Conservation (phyloP, 53 echinoderm and acorn worm genomes). For the Echinometra lucunter region DNA sequence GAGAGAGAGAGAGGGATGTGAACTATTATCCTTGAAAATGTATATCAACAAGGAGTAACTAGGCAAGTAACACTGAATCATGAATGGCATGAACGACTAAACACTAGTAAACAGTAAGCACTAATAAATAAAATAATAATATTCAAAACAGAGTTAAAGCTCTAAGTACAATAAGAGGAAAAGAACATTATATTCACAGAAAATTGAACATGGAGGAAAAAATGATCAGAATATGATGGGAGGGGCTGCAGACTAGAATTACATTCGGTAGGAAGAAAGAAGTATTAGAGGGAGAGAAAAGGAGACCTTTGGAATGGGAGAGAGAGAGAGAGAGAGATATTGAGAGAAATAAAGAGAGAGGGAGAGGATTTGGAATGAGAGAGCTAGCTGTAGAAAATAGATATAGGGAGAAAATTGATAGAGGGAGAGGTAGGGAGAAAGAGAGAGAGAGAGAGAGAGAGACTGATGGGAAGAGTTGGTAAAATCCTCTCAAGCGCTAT, state of each 20-base stretch:
- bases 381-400: no score
- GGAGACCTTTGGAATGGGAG: not conserved
- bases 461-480: not conserved
- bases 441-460: not conserved
- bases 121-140: no score
- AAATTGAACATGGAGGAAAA: not conserved
- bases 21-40: no score
- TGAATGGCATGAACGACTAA: not conserved
- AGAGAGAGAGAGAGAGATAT: not conserved
- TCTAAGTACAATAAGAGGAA: not conserved
- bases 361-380: not conserved
- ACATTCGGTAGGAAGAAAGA: not conserved
- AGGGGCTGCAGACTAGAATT: slow-evolving; percentile 11
- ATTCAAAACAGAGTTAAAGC: not conserved
- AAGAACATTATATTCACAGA: not conserved
- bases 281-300: not conserved
- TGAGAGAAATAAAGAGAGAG: not conserved
- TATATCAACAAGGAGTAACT: no score
- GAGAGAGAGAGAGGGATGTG: not conserved
- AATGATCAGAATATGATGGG: not conserved
- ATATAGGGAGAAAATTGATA: no score
- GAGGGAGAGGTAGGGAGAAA: not conserved
- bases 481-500: slow-evolving; percentile 26
- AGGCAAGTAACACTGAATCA: not conserved
- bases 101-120: no score